These are phyloP conservation scores for Danaus chrysippus DNA, from an alignment of 2,888 invertebrate species.

Conservation along the genomic window DNA sequence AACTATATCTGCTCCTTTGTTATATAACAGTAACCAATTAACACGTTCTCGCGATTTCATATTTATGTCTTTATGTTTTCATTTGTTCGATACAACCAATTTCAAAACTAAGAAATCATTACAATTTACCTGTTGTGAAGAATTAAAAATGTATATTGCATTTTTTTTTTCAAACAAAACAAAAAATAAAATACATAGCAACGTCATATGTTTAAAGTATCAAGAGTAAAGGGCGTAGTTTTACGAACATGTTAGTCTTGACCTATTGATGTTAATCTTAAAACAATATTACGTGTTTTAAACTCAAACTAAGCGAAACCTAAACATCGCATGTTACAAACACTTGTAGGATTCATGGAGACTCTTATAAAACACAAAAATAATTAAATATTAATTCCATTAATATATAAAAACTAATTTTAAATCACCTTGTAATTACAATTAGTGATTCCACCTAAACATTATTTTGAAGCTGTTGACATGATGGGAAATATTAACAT, in stretches of 20 bases:
- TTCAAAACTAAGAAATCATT: background rate
- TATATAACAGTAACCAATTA: background rate
- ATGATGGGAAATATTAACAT: no score
- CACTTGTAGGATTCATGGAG: no score
- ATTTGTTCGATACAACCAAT: background rate
- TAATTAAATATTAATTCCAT: no score
- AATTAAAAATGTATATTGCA: no score
- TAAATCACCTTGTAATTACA: no score
- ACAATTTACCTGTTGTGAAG: no score
- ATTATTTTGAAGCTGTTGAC: no score
- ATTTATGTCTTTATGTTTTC: background rate
- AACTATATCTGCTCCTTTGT: constrained; percentile 3
- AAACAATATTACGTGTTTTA: constrained; percentile 4
- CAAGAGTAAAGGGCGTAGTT: background rate
- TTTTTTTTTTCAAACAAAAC: no score
- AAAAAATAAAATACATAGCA: background rate
- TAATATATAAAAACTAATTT: no score
- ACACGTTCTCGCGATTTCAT: background rate
- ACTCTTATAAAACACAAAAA: no score
- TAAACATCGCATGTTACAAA: constrained; percentile 29
- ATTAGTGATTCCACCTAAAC: no score
- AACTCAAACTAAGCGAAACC: background rate
- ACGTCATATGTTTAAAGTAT: background rate
- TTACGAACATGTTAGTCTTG: background rate
- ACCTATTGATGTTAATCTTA: constrained; percentile 1